Evolutionary conservation across 2,888 invertebrate genomes (phyloP), one percentile per base, ranked within the genome.

Genomic region (Limenitis camilla): DNA sequence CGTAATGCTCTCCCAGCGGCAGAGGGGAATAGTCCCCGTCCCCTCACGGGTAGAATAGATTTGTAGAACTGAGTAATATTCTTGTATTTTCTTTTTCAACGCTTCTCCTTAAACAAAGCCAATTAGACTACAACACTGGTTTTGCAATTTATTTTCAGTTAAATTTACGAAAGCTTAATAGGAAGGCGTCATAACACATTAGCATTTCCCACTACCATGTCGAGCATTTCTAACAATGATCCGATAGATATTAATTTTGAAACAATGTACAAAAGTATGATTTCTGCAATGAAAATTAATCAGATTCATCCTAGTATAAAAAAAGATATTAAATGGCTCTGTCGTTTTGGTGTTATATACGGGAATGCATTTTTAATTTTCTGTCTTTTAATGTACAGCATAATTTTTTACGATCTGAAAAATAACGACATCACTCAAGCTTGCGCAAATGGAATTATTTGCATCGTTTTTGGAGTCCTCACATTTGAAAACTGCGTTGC

Each of bases 401-500:
- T 59, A 9, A 40, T 61, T 33, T 58, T 52, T 28, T 42, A 56
- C 10, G 64, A 65, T 41, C 9, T 66, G 5, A 63, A 53, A 48
- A 59, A 52, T 11, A 48, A 53, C 4, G 55, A 64, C 31, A 48
- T 58, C 5, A 49, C 58, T 5, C 62, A 61, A 46, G 62, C 62
- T 4, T 63, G 63, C 40, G 55, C 62, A 6, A 65, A 64, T 39
- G 66, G 64, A 10, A 51, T 61, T 6, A 11, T 65, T 19, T 52
- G 59, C 33, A 41, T 65, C 4, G 32, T 63, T 30, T 61, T 59
- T 8, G 11, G 35, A 31, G 56, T 63, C 0, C 45, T 64, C 5
- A 57, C 62, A 5, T 59, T 61, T 7, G 50, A 60, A 33, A 63
- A 63, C 19, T 47, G 52, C 9, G 48, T 72, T 1, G 50, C 74